These are phyloP conservation scores for Gerris buenoi DNA, from an alignment of 1,140 invertebrate genomes.

Conservation along the genomic window DNA sequence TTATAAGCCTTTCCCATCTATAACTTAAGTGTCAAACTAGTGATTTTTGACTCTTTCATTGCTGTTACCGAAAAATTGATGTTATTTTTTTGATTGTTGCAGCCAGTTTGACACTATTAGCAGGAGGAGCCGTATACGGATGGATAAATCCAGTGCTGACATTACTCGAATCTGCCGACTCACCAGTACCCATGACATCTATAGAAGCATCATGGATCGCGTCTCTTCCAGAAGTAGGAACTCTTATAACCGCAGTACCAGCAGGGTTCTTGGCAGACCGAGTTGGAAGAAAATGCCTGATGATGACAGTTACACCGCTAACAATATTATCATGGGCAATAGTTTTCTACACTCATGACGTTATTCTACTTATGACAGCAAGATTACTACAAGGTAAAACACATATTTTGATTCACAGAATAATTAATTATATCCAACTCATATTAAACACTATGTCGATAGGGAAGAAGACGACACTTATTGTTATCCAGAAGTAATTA, in stretches of 20 bases:
- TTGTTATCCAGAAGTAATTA: too few species aligned
- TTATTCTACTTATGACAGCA: slow-evolving; percentile 14
- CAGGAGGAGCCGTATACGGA: slow-evolving; percentile 46
- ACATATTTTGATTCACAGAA: too few species aligned
- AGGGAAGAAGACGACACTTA: too few species aligned
- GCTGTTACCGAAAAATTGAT: too few species aligned
- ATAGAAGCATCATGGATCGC: slow-evolving; percentile 18
- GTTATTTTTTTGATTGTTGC: slow-evolving; percentile 15
- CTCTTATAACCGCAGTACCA: slow-evolving; percentile 19
- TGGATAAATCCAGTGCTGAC: slow-evolving; percentile 58
- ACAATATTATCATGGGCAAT: slow-evolving; percentile 35
- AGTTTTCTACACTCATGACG: slow-evolving; percentile 27
- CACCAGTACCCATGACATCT: slow-evolving; percentile 11
- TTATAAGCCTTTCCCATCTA: too few species aligned
- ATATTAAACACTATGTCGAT: too few species aligned
- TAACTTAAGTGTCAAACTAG: too few species aligned
- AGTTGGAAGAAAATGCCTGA: slow-evolving; percentile 50
- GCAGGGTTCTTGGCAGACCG: slow-evolving; percentile 45
- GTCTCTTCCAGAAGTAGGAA: slow-evolving; percentile 21
- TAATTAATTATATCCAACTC: too few species aligned
- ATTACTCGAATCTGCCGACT: slow-evolving; percentile 32
- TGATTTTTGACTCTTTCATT: too few species aligned
- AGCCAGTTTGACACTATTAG: slow-evolving; percentile 20
- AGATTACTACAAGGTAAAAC: slow-evolving; percentile 15
- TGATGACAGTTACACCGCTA: slow-evolving; percentile 46